Evolutionary conservation across 92 coral and sea anemone genomes (phyloP).

Genomic region (Umimayanthus chanpuru): DNA sequence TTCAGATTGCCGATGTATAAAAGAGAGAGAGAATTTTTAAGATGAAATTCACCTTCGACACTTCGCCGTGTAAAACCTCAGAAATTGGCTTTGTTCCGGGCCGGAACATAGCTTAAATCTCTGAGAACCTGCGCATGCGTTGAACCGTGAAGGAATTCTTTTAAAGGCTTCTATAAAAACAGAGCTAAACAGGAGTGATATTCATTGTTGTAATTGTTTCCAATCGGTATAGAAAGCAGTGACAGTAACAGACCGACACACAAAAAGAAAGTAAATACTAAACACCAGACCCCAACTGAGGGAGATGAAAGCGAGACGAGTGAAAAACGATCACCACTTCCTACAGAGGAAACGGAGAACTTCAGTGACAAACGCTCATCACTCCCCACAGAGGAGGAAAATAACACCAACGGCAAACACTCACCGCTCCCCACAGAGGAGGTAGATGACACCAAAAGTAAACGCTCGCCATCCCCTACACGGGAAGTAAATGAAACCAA

Average conservation of each 20-base stretch:
- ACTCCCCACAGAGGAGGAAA: background rate
- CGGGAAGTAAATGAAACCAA: background rate
- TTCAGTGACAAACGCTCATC: background rate
- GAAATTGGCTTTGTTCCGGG: too few species aligned
- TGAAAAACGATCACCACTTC: background rate
- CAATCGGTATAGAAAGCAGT: background rate
- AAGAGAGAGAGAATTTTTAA: too few species aligned
- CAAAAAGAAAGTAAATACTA: background rate
- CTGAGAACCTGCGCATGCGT: too few species aligned
- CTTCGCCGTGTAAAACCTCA: too few species aligned
- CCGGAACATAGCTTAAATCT: too few species aligned
- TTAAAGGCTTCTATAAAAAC: too few species aligned
- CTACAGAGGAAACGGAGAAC: background rate
- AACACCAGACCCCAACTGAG: background rate
- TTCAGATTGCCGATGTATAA: too few species aligned
- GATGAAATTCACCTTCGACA: too few species aligned
- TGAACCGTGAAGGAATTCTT: too few species aligned
- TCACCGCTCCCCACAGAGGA: background rate
- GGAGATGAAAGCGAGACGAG: background rate
- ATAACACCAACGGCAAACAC: background rate
- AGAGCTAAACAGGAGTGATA: background rate
- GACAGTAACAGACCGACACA: too few species aligned
- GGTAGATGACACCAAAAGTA: background rate
- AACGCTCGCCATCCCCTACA: background rate
- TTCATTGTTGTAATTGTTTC: background rate